These are phyloP conservation scores for Onychostoma macrolepis DNA, from an alignment of 2,113 vertebrate genomes.

Conservation along the genomic window DNA sequence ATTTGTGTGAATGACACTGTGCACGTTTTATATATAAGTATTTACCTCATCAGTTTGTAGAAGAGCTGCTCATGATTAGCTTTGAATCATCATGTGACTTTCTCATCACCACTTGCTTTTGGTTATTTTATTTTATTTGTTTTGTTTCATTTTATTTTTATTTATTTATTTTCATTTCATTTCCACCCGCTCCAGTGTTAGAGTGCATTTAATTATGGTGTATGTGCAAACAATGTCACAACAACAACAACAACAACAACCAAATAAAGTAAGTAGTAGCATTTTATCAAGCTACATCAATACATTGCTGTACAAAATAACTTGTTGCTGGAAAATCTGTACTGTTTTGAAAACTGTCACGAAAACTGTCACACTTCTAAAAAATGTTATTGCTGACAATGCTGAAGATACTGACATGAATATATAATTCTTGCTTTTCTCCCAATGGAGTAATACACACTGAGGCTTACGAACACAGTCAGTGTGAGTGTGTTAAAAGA, in stretches of 20 bases:
- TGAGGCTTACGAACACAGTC: not conserved
- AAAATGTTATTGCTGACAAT: not conserved
- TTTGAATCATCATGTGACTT: not conserved
- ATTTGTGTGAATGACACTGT: no score
- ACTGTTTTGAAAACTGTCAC: not conserved
- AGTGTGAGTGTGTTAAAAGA: slow-evolving; percentile 10
- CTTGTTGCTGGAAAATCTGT: not conserved
- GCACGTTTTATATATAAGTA: no score
- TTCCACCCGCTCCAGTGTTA: not conserved
- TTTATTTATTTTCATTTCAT: not conserved
- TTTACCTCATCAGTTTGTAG: no score
- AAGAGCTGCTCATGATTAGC: no score
- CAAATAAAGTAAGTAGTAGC: not conserved
- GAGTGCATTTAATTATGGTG: not conserved
- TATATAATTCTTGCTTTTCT: not conserved
- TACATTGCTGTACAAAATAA: not conserved
- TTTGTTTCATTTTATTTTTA: not conserved
- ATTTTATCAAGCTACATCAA: not conserved
- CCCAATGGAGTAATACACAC: slow-evolving; percentile 1
- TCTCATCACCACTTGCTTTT: no score
- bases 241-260: not conserved
- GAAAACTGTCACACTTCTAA: not conserved
- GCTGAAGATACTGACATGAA: slow-evolving; percentile 3
- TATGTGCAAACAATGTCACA: not conserved
- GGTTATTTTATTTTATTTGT: not conserved